phyloP scores from a whole-genome alignment of 1,140 invertebrate genomes.

The Parasteatoda tepidariorum region DNA sequence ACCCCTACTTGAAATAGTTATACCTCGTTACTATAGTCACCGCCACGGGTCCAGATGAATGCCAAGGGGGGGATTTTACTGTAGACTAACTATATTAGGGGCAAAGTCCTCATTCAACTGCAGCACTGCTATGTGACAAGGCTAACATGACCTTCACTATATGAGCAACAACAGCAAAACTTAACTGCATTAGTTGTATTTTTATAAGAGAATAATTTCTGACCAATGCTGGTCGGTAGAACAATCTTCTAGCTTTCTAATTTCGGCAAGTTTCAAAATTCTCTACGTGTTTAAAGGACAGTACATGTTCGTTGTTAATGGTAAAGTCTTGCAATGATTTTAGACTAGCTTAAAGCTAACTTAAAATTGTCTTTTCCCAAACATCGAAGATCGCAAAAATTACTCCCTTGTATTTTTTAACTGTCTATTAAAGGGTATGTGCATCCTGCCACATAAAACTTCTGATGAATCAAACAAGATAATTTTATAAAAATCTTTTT shows the following conservation, averaged over 20 bases:
- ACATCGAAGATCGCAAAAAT: neutral
- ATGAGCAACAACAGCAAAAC: slow-evolving; percentile 21
- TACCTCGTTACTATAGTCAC: no score
- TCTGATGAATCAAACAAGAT: no score
- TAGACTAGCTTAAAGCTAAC: neutral
- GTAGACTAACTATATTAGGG: slow-evolving; percentile 49
- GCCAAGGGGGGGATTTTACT: slow-evolving; percentile 11
- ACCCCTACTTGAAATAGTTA: no score
- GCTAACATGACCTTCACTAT: slow-evolving; percentile 56
- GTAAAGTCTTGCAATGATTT: neutral
- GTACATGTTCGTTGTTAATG: neutral
- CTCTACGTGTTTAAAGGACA: neutral
- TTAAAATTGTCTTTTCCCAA: neutral
- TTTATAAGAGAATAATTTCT: slow-evolving; percentile 34
- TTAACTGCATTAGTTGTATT: slow-evolving; percentile 33
- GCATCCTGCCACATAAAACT: no score
- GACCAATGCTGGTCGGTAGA: slow-evolving; percentile 62
- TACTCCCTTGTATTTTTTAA: no score
- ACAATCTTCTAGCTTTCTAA: slow-evolving; percentile 24
- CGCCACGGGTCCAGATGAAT: no score
- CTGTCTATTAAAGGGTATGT: no score
- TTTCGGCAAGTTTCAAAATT: slow-evolving; percentile 39
- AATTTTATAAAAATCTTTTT: no score
- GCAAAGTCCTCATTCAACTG: slow-evolving; percentile 61
- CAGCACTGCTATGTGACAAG: slow-evolving; percentile 62